Conservation (phyloP, 2,797 vertebrate species). For the Eutrigla gurnardus region DNA sequence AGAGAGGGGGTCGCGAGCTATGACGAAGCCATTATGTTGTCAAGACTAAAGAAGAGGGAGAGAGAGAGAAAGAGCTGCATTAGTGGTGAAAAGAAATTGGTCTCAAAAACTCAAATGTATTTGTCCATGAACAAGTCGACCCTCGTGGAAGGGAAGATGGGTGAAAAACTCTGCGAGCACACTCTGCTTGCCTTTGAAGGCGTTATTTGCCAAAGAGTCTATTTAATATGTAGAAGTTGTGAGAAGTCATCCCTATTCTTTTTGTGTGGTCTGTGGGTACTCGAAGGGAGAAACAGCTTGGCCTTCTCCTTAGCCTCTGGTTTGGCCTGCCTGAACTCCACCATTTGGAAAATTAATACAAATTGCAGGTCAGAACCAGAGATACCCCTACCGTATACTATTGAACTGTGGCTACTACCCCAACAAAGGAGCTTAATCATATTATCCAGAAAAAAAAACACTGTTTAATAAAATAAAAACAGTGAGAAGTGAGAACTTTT, state of each 20-base stretch:
- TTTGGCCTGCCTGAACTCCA: constrained; percentile 21
- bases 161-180: neutral
- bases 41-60: neutral
- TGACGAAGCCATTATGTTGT: neutral
- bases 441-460: neutral
- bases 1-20: neutral
- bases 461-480: neutral
- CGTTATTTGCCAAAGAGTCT: neutral
- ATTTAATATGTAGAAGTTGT: constrained; percentile 10
- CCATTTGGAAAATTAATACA: constrained; percentile 13
- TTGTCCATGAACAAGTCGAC: neutral
- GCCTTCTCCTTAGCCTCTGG: neutral
- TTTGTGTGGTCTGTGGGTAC: constrained; percentile 3
- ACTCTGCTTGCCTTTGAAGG: neutral
- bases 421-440: constrained; percentile 5
- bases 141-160: neutral
- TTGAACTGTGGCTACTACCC: neutral
- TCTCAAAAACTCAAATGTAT: neutral
- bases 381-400: neutral
- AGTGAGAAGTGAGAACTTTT: neutral
- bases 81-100: neutral
- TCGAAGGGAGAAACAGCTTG: neutral
- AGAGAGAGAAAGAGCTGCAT: constrained; percentile 8
- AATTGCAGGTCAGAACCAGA: constrained; percentile 23
- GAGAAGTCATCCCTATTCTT: neutral